Conservation (phyloP, 2,113 vertebrate genomes). For the Amia ocellicauda region DNA sequence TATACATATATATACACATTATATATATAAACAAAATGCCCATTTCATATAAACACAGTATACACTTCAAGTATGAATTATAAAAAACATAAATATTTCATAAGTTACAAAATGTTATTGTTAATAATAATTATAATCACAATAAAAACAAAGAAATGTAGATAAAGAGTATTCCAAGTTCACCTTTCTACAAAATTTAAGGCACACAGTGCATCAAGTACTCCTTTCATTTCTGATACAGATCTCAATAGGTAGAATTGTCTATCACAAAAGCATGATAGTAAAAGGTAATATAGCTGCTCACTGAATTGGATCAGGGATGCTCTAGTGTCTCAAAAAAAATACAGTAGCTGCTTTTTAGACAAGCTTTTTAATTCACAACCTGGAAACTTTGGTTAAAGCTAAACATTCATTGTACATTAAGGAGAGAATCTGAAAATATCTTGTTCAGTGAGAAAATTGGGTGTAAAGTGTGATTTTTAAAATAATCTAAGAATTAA, state of each 20-base stretch:
- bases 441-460: background rate
- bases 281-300: constrained; percentile 65
- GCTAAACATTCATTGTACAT: constrained; percentile 41
- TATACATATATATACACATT: too few relatives aligned
- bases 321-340: constrained; percentile 22
- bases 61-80: constrained; percentile 69
- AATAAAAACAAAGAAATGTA: constrained; percentile 34
- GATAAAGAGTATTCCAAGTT: constrained; percentile 33
- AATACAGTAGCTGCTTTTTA: constrained; percentile 58
- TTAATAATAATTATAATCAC: constrained; percentile 51
- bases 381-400: constrained; percentile 57
- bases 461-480: constrained; percentile 5
- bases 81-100: constrained; percentile 52
- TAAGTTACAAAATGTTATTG: constrained; percentile 59
- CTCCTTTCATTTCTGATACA: constrained; percentile 82
- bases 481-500: background rate
- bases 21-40: too few relatives aligned
- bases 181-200: constrained; percentile 59
- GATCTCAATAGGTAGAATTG: constrained; percentile 75
- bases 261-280: constrained; percentile 50
- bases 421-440: constrained; percentile 23
- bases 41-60: constrained; percentile 50
- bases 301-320: constrained; percentile 39
- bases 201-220: constrained; percentile 90
- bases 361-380: constrained; percentile 34